These are phyloP conservation scores for Chiloscyllium punctatum DNA, from an alignment of 2,797 vertebrate species.

Conservation along the genomic window DNA sequence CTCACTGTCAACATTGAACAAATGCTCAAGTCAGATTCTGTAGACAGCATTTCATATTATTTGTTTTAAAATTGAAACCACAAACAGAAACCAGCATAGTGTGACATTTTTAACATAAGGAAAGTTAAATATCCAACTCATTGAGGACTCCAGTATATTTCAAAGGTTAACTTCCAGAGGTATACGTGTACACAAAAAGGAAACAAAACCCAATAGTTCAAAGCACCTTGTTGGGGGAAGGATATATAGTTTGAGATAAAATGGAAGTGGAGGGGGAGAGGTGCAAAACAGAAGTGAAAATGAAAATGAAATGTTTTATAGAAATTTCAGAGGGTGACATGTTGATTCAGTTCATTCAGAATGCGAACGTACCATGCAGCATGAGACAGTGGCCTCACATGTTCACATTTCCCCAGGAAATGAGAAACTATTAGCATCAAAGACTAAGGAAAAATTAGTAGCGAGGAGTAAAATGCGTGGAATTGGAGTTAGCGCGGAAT, in stretches of 20 bases:
- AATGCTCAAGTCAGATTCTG: neutral
- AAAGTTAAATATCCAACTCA: neutral
- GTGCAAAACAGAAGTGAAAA: too few species aligned
- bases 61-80: neutral
- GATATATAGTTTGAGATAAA: too few species aligned
- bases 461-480: neutral
- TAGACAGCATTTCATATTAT: neutral
- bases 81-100: neutral
- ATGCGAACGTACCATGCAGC: neutral
- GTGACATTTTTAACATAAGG: neutral
- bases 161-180: neutral
- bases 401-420: neutral
- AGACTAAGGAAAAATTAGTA: neutral
- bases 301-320: neutral
- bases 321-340: neutral
- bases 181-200: too few species aligned
- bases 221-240: too few species aligned
- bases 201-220: too few species aligned
- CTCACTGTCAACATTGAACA: neutral
- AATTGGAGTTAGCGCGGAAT: too few species aligned
- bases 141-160: neutral
- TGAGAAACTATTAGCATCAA: neutral
- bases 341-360: neutral
- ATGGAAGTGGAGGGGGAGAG: too few species aligned
- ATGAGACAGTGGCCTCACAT: neutral